These are phyloP conservation scores for Ditula angustiorana DNA, from an alignment of 2,888 invertebrate species.

Conservation along the genomic window DNA sequence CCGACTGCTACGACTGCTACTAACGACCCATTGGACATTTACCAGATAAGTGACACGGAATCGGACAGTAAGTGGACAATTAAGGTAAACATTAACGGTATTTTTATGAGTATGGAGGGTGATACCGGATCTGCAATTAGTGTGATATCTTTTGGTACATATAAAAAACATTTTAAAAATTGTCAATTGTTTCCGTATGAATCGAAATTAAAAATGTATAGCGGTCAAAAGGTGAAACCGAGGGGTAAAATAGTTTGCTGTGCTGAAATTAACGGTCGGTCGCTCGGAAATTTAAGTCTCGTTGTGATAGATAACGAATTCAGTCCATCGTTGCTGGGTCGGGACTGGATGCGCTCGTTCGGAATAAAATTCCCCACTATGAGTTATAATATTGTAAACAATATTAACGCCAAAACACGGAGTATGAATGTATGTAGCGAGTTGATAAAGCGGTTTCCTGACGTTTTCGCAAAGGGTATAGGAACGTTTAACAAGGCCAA, in stretches of 20 bases:
- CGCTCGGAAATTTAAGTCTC: neutral
- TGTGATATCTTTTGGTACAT: neutral
- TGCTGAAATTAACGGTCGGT: neutral
- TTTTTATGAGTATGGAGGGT: neutral
- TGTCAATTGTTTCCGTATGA: neutral
- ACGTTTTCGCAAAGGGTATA: no score
- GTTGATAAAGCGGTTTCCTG: no score
- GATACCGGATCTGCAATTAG: neutral
- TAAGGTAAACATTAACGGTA: no score
- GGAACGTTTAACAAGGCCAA: no score
- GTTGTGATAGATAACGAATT: neutral
- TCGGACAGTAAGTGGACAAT: neutral
- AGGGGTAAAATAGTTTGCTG: neutral
- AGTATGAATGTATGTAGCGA: no score
- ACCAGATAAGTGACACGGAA: slow-evolving; percentile 22
- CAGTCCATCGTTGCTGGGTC: neutral
- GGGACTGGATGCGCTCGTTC: neutral
- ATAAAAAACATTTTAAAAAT: neutral
- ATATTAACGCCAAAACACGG: no score
- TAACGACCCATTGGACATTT: neutral
- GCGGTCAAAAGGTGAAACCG: neutral
- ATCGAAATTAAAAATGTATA: slow-evolving; percentile 2
- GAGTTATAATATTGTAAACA: neutral
- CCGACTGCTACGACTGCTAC: no score
- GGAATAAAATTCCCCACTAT: neutral